Evolutionary conservation across 92 coral and sea anemone species (phyloP).

Genomic region (Paragorgia papillata): DNA sequence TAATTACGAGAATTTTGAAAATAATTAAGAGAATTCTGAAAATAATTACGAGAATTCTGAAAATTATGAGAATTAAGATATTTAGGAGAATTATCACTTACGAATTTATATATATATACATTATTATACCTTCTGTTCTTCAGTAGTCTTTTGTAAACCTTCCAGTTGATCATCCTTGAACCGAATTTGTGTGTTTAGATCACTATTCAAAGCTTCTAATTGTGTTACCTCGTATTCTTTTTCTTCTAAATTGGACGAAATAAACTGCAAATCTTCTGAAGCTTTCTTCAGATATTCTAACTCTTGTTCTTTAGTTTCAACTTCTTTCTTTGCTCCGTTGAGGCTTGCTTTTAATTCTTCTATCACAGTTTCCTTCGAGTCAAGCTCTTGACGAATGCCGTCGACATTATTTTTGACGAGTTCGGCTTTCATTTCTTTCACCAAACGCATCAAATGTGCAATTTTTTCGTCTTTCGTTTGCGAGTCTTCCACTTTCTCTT

Average conservation of each 20-base stretch:
- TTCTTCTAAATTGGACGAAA: constrained; percentile 17
- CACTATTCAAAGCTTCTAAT: constrained; percentile 27
- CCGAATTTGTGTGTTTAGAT: constrained; percentile 24
- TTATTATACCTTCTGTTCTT: constrained; percentile 39
- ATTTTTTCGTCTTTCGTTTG: constrained; percentile 6
- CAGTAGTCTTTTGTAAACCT: background rate
- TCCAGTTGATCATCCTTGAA: constrained; percentile 36
- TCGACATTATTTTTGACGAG: constrained; percentile 16
- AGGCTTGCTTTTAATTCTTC: constrained; percentile 24
- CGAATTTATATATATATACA: too few relatives aligned
- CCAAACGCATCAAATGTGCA: background rate
- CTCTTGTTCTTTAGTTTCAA: constrained; percentile 15
- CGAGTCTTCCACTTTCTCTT: constrained; percentile 31
- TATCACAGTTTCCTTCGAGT: constrained; percentile 20
- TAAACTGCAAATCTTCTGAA: constrained; percentile 27
- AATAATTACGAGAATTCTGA: too few relatives aligned
- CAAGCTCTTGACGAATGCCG: constrained; percentile 40
- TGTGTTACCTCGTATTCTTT: constrained; percentile 33
- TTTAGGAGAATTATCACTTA: too few relatives aligned
- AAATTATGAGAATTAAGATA: too few relatives aligned
- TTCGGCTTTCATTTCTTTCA: constrained; percentile 15
- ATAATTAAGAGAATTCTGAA: too few relatives aligned
- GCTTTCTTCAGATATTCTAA: constrained; percentile 32
- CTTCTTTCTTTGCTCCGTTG: background rate
- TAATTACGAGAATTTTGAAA: too few relatives aligned